Evolutionary conservation across 1,140 invertebrate genomes (phyloP), one percentile per base, ranked within the genome.

Genomic region (Drosophila carrolli): DNA sequence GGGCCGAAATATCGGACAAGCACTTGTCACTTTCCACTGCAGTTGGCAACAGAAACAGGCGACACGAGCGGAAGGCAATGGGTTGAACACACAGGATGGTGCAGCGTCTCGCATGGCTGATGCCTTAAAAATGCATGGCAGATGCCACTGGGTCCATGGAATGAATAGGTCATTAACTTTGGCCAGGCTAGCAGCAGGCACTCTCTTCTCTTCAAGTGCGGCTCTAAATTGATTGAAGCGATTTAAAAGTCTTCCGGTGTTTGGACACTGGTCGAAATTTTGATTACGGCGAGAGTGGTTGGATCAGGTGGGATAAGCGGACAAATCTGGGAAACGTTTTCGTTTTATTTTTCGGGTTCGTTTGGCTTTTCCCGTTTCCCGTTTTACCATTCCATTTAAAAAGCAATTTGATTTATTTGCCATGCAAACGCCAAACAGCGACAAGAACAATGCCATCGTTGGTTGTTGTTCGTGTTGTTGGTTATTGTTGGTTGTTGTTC

Each of bases 371-470:
- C 35, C 38, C 32, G 9, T 19, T 7, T 5, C 44, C 44, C 19
- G 10, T 11, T 11, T 11, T 38, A 32, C 29, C 38, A 5, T 65
- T 72, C 50, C 75, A 71, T 71, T 78, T 72, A 66, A 73, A 79
- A 78, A 65, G 58, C 78, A 75, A 81, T 71, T 80, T 80, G 63
- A 80, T 82, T 78, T 74, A 82, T 81, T 78, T 82, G 63, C 47
- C 51, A 72, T 72, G 66, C 66, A 73, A 73, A 72, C 54, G 53
- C 19, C 67, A 72, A 62, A 38, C 76, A 70, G 66, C 29, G 62
- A 62, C 47, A 77, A 58, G 41, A 44, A 46, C 50, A 41, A 74
- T 65, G 38, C 27, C 48, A 53, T 53, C 50, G 50, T 37, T 53
- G 32, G 41, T 63, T 63, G 60, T 63, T 63, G 60, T 60, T 50